phyloP scores from a whole-genome alignment of 2,888 invertebrate species.

The Leistus spinibarbis region DNA sequence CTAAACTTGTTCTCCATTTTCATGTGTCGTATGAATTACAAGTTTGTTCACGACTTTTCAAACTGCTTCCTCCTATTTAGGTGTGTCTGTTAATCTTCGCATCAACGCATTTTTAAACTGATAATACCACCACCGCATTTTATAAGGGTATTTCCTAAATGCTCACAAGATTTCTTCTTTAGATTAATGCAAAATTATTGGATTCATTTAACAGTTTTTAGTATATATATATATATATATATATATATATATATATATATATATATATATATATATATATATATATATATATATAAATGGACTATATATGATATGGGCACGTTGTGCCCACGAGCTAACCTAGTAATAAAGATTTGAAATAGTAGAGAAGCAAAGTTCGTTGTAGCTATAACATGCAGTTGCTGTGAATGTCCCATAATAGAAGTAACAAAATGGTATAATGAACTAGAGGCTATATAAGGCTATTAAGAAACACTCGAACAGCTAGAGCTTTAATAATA shows the following conservation, averaged over 20 bases:
- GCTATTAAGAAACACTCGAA: not conserved
- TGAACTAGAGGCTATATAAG: not conserved
- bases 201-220: too few species aligned
- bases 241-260: too few species aligned
- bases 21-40: conserved; percentile 23
- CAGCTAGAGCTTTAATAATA: not conserved
- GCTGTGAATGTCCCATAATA: not conserved
- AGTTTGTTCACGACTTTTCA: conserved; percentile 32
- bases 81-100: conserved; percentile 14
- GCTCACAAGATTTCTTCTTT: too few species aligned
- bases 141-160: not conserved
- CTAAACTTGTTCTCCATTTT: not conserved
- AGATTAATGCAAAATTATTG: too few species aligned
- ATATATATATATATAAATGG: too few species aligned
- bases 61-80: conserved; percentile 29
- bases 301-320: too few species aligned
- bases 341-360: not conserved
- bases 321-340: too few species aligned
- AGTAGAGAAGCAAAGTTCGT: too few species aligned
- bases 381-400: not conserved
- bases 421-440: not conserved
- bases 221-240: too few species aligned
- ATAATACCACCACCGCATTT: not conserved
- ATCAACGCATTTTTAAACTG: not conserved
- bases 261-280: too few species aligned